Conservation (phyloP, 1,140 invertebrate genomes). For the Pissodes strobi region DNA sequence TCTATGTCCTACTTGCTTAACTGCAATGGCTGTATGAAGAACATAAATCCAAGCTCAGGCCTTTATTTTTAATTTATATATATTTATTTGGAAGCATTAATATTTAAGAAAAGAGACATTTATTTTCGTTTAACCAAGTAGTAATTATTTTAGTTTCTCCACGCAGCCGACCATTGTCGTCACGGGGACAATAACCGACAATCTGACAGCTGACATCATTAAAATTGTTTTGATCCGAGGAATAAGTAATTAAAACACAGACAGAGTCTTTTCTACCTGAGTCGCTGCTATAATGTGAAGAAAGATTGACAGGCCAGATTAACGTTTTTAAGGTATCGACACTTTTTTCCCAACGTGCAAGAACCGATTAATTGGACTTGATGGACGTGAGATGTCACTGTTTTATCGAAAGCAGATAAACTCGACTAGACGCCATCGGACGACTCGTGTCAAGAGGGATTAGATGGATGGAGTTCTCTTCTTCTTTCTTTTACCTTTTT, state of each 20-base stretch:
- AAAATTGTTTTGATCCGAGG: slow-evolving; percentile 29
- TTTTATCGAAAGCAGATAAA: slow-evolving; percentile 26
- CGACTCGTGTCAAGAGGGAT: slow-evolving; percentile 17
- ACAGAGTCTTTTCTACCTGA: slow-evolving; percentile 22
- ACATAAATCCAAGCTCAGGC: too few species aligned
- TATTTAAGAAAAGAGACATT: too few species aligned
- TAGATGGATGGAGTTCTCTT: slow-evolving; percentile 11
- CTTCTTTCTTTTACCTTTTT: slow-evolving; percentile 4
- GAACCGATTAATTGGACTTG: slow-evolving; percentile 33
- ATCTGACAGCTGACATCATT: slow-evolving; percentile 25
- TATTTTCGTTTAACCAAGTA: too few species aligned
- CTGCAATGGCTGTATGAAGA: too few species aligned
- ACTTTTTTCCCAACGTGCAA: slow-evolving; percentile 21
- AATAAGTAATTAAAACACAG: slow-evolving; percentile 25
- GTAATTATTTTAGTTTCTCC: background rate
- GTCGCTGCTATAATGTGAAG: slow-evolving; percentile 24
- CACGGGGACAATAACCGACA: slow-evolving; percentile 14
- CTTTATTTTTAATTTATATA: too few species aligned
- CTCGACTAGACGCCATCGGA: slow-evolving; percentile 16
- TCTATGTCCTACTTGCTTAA: too few species aligned
- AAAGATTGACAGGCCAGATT: slow-evolving; percentile 31
- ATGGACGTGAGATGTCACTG: slow-evolving; percentile 28
- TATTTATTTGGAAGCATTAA: too few species aligned
- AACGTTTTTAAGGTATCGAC: slow-evolving; percentile 30
- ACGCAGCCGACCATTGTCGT: background rate